Conservation (phyloP, 2,797 vertebrate genomes). For the Cossypha polioptera region DNA sequence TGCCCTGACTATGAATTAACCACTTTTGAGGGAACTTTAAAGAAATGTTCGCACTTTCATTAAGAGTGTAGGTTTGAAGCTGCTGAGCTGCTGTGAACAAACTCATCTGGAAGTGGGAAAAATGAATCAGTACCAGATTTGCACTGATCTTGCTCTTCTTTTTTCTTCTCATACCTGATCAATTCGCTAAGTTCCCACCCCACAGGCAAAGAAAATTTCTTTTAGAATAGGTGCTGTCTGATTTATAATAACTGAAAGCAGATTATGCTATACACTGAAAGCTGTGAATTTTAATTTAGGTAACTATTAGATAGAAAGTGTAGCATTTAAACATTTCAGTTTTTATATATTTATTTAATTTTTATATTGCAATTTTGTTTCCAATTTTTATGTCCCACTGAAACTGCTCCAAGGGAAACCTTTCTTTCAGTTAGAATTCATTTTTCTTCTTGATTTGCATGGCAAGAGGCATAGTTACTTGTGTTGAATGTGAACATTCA, state of each 20-base stretch:
- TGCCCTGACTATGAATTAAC: conserved; percentile 1
- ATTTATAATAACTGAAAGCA: background rate
- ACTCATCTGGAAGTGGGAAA: background rate
- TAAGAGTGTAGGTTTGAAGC: background rate
- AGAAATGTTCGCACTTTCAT: background rate
- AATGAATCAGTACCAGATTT: background rate
- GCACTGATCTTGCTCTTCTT: background rate
- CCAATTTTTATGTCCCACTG: background rate
- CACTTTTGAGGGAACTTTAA: background rate
- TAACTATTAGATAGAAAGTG: background rate
- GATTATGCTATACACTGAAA: background rate
- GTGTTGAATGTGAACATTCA: conserved; percentile 22
- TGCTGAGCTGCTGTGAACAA: background rate
- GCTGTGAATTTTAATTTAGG: conserved; percentile 14
- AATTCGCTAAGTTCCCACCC: background rate
- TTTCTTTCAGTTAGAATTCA: background rate
- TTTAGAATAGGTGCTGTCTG: background rate
- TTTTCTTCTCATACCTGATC: background rate
- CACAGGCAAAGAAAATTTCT: background rate
- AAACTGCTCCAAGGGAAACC: background rate
- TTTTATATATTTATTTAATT: background rate
- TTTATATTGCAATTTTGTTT: background rate
- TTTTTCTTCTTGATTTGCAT: conserved; percentile 6
- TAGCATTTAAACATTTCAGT: background rate
- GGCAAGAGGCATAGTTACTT: conserved; percentile 20